These are phyloP conservation scores for Hydrotaea cyrtoneurina DNA, from an alignment of 2,888 invertebrate species.

Conservation along the genomic window DNA sequence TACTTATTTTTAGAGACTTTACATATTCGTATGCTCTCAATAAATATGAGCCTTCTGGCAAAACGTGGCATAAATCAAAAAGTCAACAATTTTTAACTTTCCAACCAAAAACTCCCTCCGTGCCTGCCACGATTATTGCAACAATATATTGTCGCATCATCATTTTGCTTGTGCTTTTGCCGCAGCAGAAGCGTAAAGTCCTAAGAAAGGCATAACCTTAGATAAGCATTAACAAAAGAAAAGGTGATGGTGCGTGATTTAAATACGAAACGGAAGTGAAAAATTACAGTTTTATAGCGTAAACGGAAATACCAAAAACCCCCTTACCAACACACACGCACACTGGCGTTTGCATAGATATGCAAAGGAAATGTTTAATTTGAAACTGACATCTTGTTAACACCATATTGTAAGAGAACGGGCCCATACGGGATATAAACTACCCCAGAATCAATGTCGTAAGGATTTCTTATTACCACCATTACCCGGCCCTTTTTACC, in stretches of 20 bases:
- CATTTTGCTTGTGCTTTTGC: background rate
- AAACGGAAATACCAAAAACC: background rate
- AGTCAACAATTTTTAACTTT: slow-evolving; percentile 12
- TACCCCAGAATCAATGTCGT: background rate
- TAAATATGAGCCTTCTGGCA: background rate
- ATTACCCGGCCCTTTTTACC: background rate
- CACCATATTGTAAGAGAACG: slow-evolving; percentile 49
- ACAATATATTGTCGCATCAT: background rate
- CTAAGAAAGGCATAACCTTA: background rate
- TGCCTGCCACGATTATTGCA: background rate
- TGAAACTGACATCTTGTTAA: slow-evolving; percentile 65
- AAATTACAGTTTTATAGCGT: slow-evolving; percentile 37
- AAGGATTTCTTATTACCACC: background rate
- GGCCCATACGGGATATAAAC: slow-evolving; percentile 2
- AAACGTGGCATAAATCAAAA: slow-evolving; percentile 31
- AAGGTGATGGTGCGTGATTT: slow-evolving; percentile 56
- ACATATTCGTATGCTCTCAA: background rate
- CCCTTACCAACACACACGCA: background rate
- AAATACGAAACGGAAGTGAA: slow-evolving; percentile 56
- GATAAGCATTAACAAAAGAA: slow-evolving; percentile 18
- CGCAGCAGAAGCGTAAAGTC: background rate
- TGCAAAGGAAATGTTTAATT: slow-evolving; percentile 37
- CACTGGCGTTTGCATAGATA: no score
- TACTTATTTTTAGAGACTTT: background rate
- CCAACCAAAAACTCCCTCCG: background rate